Conservation (phyloP, 2,797 vertebrate genomes). For the Melanogrammus aeglefinus region DNA sequence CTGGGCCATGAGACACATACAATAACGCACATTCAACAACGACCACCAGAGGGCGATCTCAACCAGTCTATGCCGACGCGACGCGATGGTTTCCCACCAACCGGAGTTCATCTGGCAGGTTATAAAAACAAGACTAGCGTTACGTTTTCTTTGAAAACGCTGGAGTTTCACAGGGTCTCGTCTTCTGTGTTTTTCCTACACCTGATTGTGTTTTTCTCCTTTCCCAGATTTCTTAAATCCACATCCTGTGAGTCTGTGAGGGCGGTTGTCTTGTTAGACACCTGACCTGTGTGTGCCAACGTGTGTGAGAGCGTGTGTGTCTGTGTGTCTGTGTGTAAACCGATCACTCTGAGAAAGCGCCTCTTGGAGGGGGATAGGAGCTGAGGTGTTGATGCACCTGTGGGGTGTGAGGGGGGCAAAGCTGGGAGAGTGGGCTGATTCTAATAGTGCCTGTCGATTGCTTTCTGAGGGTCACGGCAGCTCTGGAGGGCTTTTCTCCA, state of each 20-base stretch:
- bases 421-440: background rate
- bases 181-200: background rate
- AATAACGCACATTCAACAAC: background rate
- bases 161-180: background rate
- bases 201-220: conserved; percentile 11
- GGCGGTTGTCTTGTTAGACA: conserved; percentile 28
- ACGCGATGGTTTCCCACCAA: background rate
- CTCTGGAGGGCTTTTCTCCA: background rate
- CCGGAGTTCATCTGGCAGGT: background rate
- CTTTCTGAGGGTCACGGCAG: background rate
- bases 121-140: conserved; percentile 17
- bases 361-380: background rate
- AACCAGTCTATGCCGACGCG: background rate
- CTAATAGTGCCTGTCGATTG: background rate
- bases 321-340: background rate
- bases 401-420: background rate
- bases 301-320: background rate
- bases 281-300: conserved; percentile 24
- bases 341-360: background rate
- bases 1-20: conserved; percentile 54
- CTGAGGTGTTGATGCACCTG: background rate
- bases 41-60: conserved; percentile 53
- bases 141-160: background rate
- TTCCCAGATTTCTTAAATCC: conserved; percentile 6
- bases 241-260: conserved; percentile 19